Conservation (phyloP, 64 coral and sea anemone genomes). For the Stichodactyla helianthus region DNA sequence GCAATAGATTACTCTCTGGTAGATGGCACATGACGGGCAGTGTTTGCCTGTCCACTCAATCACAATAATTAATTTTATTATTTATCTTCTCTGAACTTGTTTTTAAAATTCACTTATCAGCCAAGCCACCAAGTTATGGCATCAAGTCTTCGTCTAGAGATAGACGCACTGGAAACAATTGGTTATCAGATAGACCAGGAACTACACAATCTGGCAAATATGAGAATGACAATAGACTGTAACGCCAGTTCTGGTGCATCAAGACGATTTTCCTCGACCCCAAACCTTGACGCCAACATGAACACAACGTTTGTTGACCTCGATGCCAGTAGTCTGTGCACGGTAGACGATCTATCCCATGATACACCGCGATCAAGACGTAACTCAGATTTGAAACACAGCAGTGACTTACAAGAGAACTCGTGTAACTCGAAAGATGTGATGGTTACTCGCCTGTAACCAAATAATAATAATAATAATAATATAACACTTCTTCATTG, state of each 20-base stretch:
- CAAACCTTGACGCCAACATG: slow-evolving; percentile 24
- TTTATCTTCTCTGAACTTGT: too few relatives aligned
- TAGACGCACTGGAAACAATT: slow-evolving; percentile 52
- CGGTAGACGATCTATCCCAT: slow-evolving; percentile 71
- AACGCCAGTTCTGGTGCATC: not conserved
- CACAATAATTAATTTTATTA: too few relatives aligned
- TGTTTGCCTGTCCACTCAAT: too few relatives aligned
- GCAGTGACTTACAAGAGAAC: not conserved
- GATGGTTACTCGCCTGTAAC: slow-evolving; percentile 3
- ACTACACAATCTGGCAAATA: slow-evolving; percentile 17
- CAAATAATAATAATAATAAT: too few relatives aligned
- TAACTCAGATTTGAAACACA: not conserved
- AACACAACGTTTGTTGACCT: slow-evolving; percentile 27
- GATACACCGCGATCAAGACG: not conserved
- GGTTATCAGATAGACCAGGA: slow-evolving; percentile 54
- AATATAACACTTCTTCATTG: too few relatives aligned
- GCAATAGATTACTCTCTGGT: too few relatives aligned
- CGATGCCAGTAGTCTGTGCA: slow-evolving; percentile 67
- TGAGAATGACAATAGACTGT: slow-evolving; percentile 19
- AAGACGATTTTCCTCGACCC: slow-evolving; percentile 45
- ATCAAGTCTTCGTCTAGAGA: not conserved
- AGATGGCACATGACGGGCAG: too few relatives aligned
- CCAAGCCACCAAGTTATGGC: not conserved
- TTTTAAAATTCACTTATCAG: not conserved
- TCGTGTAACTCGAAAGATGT: not conserved